Percentiles rank a stretch among this genome's conserved stretches.
phyloP scores from a whole-genome alignment of 2,797 vertebrate genomes.

The Holocentrus rufus region DNA sequence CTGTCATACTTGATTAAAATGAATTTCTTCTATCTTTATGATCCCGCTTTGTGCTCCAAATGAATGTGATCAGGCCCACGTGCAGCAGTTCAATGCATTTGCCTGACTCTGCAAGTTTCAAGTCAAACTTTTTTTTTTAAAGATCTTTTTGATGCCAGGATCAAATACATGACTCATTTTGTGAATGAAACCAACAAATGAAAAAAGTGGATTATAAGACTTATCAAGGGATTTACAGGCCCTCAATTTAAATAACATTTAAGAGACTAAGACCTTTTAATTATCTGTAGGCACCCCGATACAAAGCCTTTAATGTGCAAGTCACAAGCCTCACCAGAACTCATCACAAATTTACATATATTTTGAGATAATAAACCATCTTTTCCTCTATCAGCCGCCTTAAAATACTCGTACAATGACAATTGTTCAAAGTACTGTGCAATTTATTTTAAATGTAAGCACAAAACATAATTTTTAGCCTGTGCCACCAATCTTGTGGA shows the following conservation, averaged over 20 bases:
- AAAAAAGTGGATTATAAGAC: no score
- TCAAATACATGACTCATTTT: no score
- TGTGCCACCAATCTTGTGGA: background rate
- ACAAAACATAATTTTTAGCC: background rate
- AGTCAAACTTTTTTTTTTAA: background rate
- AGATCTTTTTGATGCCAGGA: no score
- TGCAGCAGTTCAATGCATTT: background rate
- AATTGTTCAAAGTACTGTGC: no score
- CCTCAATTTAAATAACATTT: background rate
- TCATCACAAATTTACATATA: no score
- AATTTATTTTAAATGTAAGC: background rate
- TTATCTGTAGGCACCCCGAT: background rate
- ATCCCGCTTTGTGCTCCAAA: background rate
- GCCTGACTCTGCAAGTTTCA: background rate
- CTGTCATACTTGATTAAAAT: no score
- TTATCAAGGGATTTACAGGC: no score
- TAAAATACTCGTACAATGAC: no score
- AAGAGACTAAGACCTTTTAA: background rate
- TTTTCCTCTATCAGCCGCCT: no score
- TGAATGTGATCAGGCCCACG: background rate
- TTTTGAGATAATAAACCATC: no score
- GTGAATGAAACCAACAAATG: no score
- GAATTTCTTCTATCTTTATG: background rate
- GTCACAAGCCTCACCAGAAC: no score
- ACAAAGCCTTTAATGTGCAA: background rate